A percentile compares a stretch with the other conserved stretches of the same genome.
Conservation (phyloP, 2,888 invertebrate genomes). For the Rhogogaster chlorosoma region DNA sequence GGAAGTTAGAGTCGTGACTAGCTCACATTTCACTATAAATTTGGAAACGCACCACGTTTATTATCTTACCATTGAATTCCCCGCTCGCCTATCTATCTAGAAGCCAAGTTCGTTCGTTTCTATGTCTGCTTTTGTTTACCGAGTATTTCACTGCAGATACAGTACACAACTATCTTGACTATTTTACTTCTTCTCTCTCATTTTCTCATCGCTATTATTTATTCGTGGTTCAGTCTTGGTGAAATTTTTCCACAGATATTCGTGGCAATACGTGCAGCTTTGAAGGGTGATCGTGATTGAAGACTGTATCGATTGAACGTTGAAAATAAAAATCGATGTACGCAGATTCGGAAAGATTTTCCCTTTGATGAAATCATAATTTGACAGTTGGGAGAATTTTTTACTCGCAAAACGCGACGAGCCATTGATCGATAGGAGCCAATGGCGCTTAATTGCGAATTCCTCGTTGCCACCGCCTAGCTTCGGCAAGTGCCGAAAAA, state of each 20-base stretch:
- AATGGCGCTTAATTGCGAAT: constrained; percentile 43
- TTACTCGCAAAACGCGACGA: background rate
- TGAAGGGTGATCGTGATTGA: background rate
- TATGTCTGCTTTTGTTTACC: background rate
- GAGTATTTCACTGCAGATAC: background rate
- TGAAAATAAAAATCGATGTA: background rate
- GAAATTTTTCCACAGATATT: background rate
- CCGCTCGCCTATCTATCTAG: background rate
- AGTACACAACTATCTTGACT: background rate
- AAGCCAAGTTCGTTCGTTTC: constrained; percentile 10
- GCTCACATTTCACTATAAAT: background rate
- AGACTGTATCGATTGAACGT: background rate
- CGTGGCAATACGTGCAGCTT: background rate
- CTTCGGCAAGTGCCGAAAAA: constrained; percentile 24
- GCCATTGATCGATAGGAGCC: constrained; percentile 25
- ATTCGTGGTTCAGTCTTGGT: background rate
- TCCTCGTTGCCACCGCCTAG: constrained; percentile 12
- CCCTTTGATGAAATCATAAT: background rate
- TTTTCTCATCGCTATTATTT: background rate
- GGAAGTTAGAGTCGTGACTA: constrained; percentile 14
- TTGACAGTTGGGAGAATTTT: constrained; percentile 11
- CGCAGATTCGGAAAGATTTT: background rate
- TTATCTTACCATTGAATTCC: constrained; percentile 24
- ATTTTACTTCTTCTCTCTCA: background rate
- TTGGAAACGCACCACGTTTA: constrained; percentile 4